Base-by-base conservation (phyloP, 2,797 vertebrate genomes). In the Phataginus tricuspis region DNA sequence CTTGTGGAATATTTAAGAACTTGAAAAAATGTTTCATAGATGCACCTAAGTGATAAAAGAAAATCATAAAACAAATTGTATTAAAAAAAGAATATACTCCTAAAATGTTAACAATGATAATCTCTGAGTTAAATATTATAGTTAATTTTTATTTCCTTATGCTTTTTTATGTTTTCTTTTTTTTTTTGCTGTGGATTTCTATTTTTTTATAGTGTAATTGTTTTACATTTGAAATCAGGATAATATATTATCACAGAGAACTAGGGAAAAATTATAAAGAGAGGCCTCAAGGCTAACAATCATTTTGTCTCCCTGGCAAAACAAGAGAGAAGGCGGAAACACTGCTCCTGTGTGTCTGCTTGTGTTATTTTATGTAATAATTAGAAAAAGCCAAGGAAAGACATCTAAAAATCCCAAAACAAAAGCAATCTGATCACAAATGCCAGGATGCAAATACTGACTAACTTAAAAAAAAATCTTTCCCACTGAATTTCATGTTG, bases 361-460 rank as follows among this genome's bases (percentile, higher is more conserved):
- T 68, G 2, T 71, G 80, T 45, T 96, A 57, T 85, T 95, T 96
- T 71, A 89, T 86, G 31, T 79, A 91, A 95, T 69, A 96, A 86
- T 91, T 95, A 96, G 66, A 95, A 96, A 95, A 96, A 77, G 34
- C 59, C 86, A 78, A 87, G 75, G 25, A 51, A 87, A 96, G 90
- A 42, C 55, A 96, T 89, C 94, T 88, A 95, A 88, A 87, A 93
- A 61, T 51, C 64, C 91, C 16, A 31, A 90, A 94, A 96, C 66
- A 89, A 96, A 97, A 86, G 61, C 66, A 97, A 86, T 89, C 55
- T 92, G 82, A 91, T 96, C 83, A 94, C 96, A 95, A 96, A 94
- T 51, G 34, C 37, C 49, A 83, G 37, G 27, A 77, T 64, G 77
- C 45, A 96, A 91, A 90, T 92, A 45, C 59, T 74, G 96, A 91